Conservation (phyloP, 2,888 invertebrate species). For the Pandemis cinnamomeana region DNA sequence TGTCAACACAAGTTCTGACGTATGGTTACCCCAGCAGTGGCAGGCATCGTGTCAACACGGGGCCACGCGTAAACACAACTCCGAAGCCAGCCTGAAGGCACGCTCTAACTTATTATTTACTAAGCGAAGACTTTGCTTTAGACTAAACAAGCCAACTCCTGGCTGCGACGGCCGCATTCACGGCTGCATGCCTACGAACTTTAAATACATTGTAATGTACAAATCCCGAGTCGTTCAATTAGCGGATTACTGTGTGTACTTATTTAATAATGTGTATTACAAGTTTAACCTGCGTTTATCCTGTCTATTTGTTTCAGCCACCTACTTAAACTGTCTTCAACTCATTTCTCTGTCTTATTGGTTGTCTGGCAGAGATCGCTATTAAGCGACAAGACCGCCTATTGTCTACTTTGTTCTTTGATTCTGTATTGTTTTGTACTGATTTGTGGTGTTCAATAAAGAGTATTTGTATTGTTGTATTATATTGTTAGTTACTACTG, state of each 20-base stretch:
- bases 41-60: constrained; percentile 43
- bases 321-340: too few species aligned
- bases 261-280: neutral
- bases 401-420: too few species aligned
- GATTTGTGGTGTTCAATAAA: too few species aligned
- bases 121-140: constrained; percentile 59
- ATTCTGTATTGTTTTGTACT: too few species aligned
- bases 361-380: too few species aligned
- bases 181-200: constrained; percentile 32
- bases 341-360: too few species aligned
- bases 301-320: too few species aligned
- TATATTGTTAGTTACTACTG: too few species aligned
- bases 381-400: too few species aligned
- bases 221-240: constrained; percentile 30
- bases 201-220: constrained; percentile 41
- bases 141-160: constrained; percentile 65
- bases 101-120: constrained; percentile 68
- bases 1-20: neutral
- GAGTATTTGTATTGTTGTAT: too few species aligned
- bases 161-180: constrained; percentile 50
- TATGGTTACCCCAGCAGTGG: neutral
- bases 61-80: constrained; percentile 65
- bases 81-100: constrained; percentile 60
- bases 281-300: too few species aligned
- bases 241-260: constrained; percentile 8